Base-by-base conservation (phyloP, 2,113 vertebrate species). In the Tylochromis polylepis region DNA sequence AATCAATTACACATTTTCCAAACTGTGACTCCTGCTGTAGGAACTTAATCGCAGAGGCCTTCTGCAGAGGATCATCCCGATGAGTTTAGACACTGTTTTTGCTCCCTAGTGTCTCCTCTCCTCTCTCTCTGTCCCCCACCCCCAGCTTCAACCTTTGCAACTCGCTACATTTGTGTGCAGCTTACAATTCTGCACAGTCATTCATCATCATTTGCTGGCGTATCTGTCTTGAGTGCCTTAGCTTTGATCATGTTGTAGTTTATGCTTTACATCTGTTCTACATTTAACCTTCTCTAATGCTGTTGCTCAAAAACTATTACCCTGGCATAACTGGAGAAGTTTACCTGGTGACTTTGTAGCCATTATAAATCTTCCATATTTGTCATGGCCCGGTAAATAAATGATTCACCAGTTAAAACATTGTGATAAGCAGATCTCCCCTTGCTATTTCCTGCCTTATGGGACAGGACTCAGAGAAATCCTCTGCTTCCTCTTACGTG, bases 201-300 rank as follows among this genome's bases (percentile, higher is more conserved):
- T 99, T 98, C 97, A 98, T 99, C 98, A 99, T 98, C 98, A 98
- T 99, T 99, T 98, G 97, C 97, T 95, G 97, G 96, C 94, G 95
- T 98, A 98, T 97, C 97, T 98, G 97, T 98, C 97, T 97, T 96
- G 96, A 97, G 93, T 97, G 97, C 96, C 96, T 95, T 87, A 95
- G 97, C 98, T 99, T 99, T 99, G 99, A 99, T 99, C 98, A 97
- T 95, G 96, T 98, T 97, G 97, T 98, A 97, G 97, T 98, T 98
- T 98, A 98, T 97, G 97, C 97, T 96, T 97, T 97, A 98, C 98
- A 99, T 99, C 98, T 99, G 98, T 98, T 99, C 97, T 95, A 96
- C 95, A 96, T 99, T 99, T 98, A 98, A 98, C 97, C 97, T 98
- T 97, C 97, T 96, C 96, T 97, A 97, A 97, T 97, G 97, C 96